Conservation (phyloP, 2,113 vertebrate genomes). For the Potamarius usumacintae region DNA sequence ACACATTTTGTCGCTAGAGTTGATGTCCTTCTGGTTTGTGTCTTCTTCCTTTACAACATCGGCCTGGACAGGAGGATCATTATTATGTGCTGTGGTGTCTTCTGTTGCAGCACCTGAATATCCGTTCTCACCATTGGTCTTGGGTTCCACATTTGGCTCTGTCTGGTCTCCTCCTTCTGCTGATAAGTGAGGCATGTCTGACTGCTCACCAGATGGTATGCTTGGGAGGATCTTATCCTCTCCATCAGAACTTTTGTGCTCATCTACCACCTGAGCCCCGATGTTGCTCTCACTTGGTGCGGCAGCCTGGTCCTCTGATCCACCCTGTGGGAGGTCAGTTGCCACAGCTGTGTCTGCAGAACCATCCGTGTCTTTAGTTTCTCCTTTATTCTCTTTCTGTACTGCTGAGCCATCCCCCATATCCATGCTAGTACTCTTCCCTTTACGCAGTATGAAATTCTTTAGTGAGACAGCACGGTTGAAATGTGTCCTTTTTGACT, state of each 20-base stretch:
- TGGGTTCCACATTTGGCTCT: slow-evolving; percentile 39
- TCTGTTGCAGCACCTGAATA: slow-evolving; percentile 67
- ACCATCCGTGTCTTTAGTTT: slow-evolving; percentile 45
- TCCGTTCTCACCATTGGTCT: slow-evolving; percentile 73
- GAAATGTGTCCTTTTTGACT: slow-evolving; percentile 74
- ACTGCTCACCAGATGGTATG: slow-evolving; percentile 46
- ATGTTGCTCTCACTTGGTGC: slow-evolving; percentile 45
- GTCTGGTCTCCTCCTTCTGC: slow-evolving; percentile 40
- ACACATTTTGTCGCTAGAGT: slow-evolving; percentile 65
- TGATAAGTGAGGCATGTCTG: slow-evolving; percentile 40
- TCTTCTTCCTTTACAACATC: slow-evolving; percentile 61
- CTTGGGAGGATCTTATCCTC: slow-evolving; percentile 46
- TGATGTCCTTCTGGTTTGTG: slow-evolving; percentile 59
- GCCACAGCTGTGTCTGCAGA: slow-evolving; percentile 39
- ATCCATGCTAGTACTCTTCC: slow-evolving; percentile 74
- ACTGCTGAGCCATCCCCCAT: slow-evolving; percentile 59
- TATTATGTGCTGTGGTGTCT: slow-evolving; percentile 68
- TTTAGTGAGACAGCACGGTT: slow-evolving; percentile 78
- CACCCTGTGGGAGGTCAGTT: slow-evolving; percentile 44
- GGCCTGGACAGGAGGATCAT: slow-evolving; percentile 55
- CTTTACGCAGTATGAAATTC: slow-evolving; percentile 79
- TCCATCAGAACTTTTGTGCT: slow-evolving; percentile 45
- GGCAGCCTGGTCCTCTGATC: slow-evolving; percentile 45
- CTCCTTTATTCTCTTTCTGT: slow-evolving; percentile 55
- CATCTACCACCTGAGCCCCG: slow-evolving; percentile 43